These are phyloP conservation scores for Camponotus vicinus DNA, from an alignment of 1,140 invertebrate species.

Conservation along the genomic window DNA sequence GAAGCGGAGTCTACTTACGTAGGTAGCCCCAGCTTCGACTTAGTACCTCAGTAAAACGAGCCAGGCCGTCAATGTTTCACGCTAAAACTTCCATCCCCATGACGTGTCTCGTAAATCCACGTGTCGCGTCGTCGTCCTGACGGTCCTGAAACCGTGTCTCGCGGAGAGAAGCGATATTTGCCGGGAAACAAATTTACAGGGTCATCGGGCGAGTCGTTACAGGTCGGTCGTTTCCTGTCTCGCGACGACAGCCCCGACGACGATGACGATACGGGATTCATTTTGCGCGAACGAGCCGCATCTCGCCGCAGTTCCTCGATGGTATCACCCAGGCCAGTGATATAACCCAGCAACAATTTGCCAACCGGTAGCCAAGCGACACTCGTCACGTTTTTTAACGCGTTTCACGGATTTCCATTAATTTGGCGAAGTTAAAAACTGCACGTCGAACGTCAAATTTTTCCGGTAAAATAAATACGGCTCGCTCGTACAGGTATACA, in stretches of 20 bases:
- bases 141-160: constrained; percentile 4
- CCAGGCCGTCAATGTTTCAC: not conserved
- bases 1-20: constrained; percentile 3
- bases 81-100: constrained; percentile 10
- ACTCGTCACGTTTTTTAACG: constrained; percentile 7
- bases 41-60: constrained; percentile 35
- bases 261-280: constrained; percentile 61
- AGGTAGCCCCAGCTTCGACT: constrained; percentile 27
- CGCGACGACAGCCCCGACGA: not conserved
- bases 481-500: not conserved
- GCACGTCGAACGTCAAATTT: not conserved
- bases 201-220: constrained; percentile 43
- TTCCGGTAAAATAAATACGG: not conserved
- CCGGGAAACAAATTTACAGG: constrained; percentile 50
- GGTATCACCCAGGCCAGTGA: not conserved
- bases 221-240: constrained; percentile 20
- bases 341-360: constrained; percentile 41
- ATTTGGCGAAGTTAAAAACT: not conserved
- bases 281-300: constrained; percentile 65
- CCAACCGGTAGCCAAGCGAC: not conserved
- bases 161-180: constrained; percentile 34
- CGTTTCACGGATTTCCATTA: constrained; percentile 2
- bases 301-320: constrained; percentile 33
- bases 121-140: constrained; percentile 23
- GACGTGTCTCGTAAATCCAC: constrained; percentile 32